Percentiles rank a stretch among this genome's conserved stretches.
phyloP scores from a whole-genome alignment of 2,888 invertebrate species.

The Aleiodes testaceus region DNA sequence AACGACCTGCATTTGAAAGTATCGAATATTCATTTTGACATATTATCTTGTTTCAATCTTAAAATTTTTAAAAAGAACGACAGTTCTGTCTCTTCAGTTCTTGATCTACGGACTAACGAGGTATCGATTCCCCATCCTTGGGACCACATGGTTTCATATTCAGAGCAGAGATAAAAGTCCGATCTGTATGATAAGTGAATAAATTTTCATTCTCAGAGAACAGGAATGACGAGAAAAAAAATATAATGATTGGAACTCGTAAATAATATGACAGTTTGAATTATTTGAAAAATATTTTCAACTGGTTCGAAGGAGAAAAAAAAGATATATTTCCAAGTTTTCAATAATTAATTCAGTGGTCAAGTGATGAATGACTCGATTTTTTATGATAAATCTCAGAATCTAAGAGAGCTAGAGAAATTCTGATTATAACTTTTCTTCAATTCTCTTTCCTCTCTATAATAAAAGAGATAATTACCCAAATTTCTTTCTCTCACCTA shows the following conservation, averaged over 20 bases:
- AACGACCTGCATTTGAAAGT: constrained; percentile 31
- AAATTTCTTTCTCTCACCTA: no score
- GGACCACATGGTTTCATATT: constrained; percentile 18
- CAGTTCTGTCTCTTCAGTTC: constrained; percentile 28
- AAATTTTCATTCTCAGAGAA: background rate
- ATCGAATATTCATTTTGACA: constrained; percentile 32
- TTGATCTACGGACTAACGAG: constrained; percentile 8
- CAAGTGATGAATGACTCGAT: no score
- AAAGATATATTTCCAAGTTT: no score
- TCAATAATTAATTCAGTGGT: no score
- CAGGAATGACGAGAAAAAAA: background rate
- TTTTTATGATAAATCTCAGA: no score
- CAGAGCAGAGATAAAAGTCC: constrained; percentile 5
- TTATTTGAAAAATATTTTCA: no score
- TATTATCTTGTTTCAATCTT: constrained; percentile 23
- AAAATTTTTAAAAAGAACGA: constrained; percentile 22
- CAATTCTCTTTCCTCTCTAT: no score
- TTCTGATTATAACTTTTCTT: no score
- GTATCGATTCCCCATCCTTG: constrained; percentile 16
- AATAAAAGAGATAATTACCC: no score
- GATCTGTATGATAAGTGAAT: constrained; percentile 7
- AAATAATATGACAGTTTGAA: no score
- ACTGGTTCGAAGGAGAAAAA: no score
- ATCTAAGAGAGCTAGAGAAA: no score
- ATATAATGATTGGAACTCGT: constrained; percentile 1